Percentiles rank a stretch among this genome's conserved stretches.
Conservation (phyloP, 2,113 vertebrate genomes). For the Hypocryptadius cinnamomeus region DNA sequence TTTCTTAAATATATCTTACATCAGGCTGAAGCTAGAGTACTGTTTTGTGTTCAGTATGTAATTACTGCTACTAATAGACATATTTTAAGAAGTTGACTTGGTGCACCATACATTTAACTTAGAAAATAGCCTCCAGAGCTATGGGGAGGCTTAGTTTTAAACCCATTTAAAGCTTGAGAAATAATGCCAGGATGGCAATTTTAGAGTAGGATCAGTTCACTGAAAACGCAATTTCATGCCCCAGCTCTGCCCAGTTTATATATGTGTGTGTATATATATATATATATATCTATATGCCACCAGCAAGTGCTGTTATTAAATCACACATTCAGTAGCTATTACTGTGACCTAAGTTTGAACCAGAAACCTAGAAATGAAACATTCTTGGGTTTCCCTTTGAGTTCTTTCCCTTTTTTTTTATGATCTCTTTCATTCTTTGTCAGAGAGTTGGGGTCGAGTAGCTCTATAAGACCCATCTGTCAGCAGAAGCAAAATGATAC, state of each 20-base stretch:
- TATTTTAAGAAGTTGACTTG: neutral
- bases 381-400: constrained; percentile 47
- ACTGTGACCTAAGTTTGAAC: constrained; percentile 40
- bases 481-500: constrained; percentile 48
- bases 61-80: neutral
- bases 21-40: neutral
- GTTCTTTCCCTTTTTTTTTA: neutral
- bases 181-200: neutral
- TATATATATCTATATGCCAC: neutral
- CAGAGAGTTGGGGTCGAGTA: neutral
- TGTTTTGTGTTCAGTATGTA: neutral
- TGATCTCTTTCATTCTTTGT: constrained; percentile 45
- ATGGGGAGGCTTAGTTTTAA: neutral
- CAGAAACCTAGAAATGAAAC: constrained; percentile 53
- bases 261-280: too few species aligned
- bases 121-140: neutral
- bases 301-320: constrained; percentile 15
- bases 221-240: neutral
- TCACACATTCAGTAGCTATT: constrained; percentile 1
- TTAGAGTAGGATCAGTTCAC: neutral
- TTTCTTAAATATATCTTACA: neutral
- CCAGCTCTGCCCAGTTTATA: neutral
- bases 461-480: constrained; percentile 29
- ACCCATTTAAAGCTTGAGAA: neutral
- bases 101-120: neutral